Percentiles rank a stretch among this genome's conserved stretches.
Evolutionary conservation across 2,888 invertebrate species (phyloP).

Genomic region (Tupiocoris notatus): DNA sequence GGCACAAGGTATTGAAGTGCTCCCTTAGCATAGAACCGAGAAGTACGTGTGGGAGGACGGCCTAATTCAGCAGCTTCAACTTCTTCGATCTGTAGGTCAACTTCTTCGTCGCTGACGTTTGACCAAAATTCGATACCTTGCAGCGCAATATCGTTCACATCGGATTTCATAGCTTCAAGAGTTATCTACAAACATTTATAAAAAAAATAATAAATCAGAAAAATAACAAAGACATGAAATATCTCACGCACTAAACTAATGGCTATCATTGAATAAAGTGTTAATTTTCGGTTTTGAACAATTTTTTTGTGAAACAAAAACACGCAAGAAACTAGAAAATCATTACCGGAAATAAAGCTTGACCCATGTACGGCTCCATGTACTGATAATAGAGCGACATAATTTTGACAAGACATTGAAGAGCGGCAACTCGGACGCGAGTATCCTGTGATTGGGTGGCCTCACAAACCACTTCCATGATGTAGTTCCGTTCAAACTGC

Average conservation of each 20-base stretch:
- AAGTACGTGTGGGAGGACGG: conserved; percentile 89
- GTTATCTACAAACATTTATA: conserved; percentile 67
- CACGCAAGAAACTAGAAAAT: neutral
- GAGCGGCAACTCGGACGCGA: conserved; percentile 90
- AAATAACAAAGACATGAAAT: no score
- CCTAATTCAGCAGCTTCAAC: conserved; percentile 91
- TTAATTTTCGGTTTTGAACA: neutral
- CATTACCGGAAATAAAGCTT: conserved; percentile 85
- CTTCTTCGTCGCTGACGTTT: conserved; percentile 98
- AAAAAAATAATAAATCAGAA: neutral
- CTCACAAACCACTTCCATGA: conserved; percentile 99
- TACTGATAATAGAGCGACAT: conserved; percentile 97
- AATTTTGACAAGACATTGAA: conserved; percentile 98
- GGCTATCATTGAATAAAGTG: neutral
- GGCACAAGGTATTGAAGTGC: conserved; percentile 94
- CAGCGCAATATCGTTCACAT: conserved; percentile 90
- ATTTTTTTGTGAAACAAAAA: neutral
- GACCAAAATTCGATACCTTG: conserved; percentile 99
- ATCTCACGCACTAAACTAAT: no score
- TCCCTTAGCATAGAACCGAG: conserved; percentile 96
- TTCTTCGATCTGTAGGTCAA: conserved; percentile 90
- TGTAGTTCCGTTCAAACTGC: conserved; percentile 90
- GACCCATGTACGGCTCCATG: conserved; percentile 99
- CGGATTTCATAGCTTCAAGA: conserved; percentile 96
- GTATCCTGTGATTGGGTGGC: conserved; percentile 92